Evolutionary conservation across 2,888 invertebrate genomes (phyloP), one percentile per base, ranked within the genome.

Genomic region (Euclidia mi): DNA sequence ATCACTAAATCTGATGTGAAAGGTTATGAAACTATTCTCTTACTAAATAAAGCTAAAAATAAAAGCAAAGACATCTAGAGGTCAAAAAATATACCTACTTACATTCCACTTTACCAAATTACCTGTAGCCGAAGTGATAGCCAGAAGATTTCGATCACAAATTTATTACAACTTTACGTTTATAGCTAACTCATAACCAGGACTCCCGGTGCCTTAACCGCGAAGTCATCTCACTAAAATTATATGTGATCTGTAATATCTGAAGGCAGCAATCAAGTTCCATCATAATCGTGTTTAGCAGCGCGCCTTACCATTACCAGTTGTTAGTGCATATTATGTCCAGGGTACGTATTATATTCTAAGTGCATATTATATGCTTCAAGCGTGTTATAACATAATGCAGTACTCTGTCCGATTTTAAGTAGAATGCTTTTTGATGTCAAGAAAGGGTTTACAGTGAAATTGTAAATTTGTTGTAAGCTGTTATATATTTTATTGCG

Each of bases 201-300:
- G 11, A 25, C 44, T 38, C 18, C 12, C 6, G 40, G 11, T 31
- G 32, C 31, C 9, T 38, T 17, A 44, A 68, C 68, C 65, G 40
- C 63, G 59, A 51, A 56, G 35, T 48, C 47, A 70, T 65, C 52
- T 15, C 43, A 34, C 34, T 18, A 20, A 71, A 69, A 75, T 75
- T 73, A 71, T 75, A 73, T 72, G 57, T 73, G 73, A 52, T 65
- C 73, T 45, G 65, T 63, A 72, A 75, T 73, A 63, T 59, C 41
- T 52, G 34, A 47, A 69, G 71, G 53, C 65, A 56, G 60, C 68
- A 78, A 79, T 79, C 75, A 73, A 51, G 59, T 12, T 47, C 63
- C 72, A 69, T 76, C 78, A 79, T 76, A 60, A 75, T 72, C 64
- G 67, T 78, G 73, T 76, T 79, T 79, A 79, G 78, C 56, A 44